Base-by-base conservation (phyloP, 2,113 vertebrate species). In the Lepisosteus osseus region DNA sequence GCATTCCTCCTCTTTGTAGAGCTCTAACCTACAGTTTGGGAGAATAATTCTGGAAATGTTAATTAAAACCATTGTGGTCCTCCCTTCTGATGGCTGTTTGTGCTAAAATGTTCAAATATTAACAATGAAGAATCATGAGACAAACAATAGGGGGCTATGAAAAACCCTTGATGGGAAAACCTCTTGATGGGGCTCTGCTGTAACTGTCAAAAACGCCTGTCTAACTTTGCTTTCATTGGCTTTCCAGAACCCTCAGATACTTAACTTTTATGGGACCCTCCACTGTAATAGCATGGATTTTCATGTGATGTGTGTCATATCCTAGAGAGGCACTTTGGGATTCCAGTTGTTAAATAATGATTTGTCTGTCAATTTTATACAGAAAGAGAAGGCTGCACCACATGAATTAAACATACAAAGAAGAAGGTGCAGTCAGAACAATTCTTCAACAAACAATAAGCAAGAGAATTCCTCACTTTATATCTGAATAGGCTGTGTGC, bases 301-400 rank as follows among this genome's bases (percentile, higher is more conserved):
- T 85, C 85, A 77, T 81, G 84, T 91, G 87, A 89, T 87, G 84
- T 85, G 85, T 88, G 86, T 88, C 86, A 86, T 85, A 86, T 89
- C 86, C 86, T 80, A 80, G 81, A 87, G 82, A 84, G 85, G 77
- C 85, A 83, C 72, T 79, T 80, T 72, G 74, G 84, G 76, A 84
- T 84, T 86, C 86, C 86, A 87, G 88, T 90, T 88, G 86, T 86
- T 86, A 88, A 90, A 90, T 89, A 89, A 91, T 88, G 87, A 91
- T 89, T 82, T 88, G 88, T 90, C 86, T 89, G 86, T 84, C 85
- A 85, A 90, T 89, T 88, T 86, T 89, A 86, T 82, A 79, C 78
- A 72, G 84, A 80, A 81, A 82, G 85, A 88, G 84, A 86, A 66
- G 73, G 77, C 77, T 84, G 81, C 82, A 77, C 70, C 75, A 81